Evolutionary conservation across 1,140 invertebrate species (phyloP), one percentile per base, ranked within the genome.

Genomic region (Platyura marginata): DNA sequence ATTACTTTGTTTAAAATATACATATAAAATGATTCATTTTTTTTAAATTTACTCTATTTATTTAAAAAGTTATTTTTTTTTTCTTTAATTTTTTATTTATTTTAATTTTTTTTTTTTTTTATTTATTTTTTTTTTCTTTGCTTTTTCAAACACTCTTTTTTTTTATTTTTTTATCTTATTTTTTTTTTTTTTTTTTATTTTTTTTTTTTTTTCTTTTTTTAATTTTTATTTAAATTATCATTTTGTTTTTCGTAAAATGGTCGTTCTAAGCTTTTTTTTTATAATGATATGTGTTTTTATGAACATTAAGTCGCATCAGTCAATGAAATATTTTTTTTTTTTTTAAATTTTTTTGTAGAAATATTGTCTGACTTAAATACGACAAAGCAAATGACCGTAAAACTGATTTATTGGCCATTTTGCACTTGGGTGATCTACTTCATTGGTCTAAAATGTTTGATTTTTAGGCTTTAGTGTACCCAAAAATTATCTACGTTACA

Each of bases 161-260:
- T 22, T 15, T 10, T 20, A 8, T 16, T 15, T 22, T 21, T 40
- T 8, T 5, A 40, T 40, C 8, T 40, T 40, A 15, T 40, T 20
- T 40, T 40, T 40, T 40, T 40, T 40, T 15, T 21, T 40, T 21
- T 6, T 9, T 21, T 40, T 40, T 21, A 19, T 40, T 40, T 40
- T 21, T 22, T 37, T 37, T 37, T 21, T 8, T 40, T 40, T 40
- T 21, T 22, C 15, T 37, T 37, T 15, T 19, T n/a, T 37, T 37
- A 37, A 19, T 19, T 40, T 8, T 9, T 8, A 11, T 37, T 37
- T 9, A 18, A 37, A 6, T 18, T 37, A 37, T 6, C 16, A 16
- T 15, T 40, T 40, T 9, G 8, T 40, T 9, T 20, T 9, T 22
- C 9, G 19, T 20, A 19, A 40, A 10, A 15, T 19, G 9, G 19